phyloP scores from a whole-genome alignment of 2,113 vertebrate genomes.

The Elachura formosa region DNA sequence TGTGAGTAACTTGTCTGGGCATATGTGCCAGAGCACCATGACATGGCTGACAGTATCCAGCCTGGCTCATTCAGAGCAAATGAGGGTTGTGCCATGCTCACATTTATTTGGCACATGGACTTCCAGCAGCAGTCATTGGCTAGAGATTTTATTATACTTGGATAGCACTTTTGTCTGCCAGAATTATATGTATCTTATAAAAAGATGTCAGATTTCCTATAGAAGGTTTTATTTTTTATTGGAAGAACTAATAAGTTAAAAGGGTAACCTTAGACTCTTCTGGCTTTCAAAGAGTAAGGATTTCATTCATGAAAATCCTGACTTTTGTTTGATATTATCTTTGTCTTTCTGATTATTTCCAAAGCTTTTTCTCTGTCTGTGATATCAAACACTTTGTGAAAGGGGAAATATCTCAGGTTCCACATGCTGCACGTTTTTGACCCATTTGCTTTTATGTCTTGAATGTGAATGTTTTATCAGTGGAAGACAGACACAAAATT shows the following conservation, averaged over 20 bases:
- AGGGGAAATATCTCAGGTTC: slow-evolving; percentile 9
- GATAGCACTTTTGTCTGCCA: neutral
- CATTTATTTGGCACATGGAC: accelerated
- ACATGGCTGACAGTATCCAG: neutral
- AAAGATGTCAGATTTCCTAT: neutral
- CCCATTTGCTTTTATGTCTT: slow-evolving; percentile 19
- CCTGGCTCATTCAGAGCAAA: neutral
- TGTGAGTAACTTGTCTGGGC: neutral
- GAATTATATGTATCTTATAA: neutral
- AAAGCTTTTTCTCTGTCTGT: neutral
- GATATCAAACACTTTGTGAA: neutral
- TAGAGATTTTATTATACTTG: neutral
- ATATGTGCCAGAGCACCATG: neutral
- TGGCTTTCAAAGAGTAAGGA: neutral
- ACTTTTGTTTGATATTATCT: slow-evolving; percentile 11
- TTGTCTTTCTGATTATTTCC: slow-evolving; percentile 24
- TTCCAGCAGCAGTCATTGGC: neutral
- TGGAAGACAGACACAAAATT: slow-evolving; percentile 28
- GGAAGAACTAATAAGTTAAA: neutral
- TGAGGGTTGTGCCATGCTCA: neutral
- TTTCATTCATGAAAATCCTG: slow-evolving; percentile 23
- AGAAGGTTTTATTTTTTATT: neutral
- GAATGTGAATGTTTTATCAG: slow-evolving; percentile 18
- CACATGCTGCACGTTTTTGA: slow-evolving; percentile 8
- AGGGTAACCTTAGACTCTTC: neutral